Evolutionary conservation across 2,888 invertebrate genomes (phyloP).

Genomic region (Pilophorus perplexus): DNA sequence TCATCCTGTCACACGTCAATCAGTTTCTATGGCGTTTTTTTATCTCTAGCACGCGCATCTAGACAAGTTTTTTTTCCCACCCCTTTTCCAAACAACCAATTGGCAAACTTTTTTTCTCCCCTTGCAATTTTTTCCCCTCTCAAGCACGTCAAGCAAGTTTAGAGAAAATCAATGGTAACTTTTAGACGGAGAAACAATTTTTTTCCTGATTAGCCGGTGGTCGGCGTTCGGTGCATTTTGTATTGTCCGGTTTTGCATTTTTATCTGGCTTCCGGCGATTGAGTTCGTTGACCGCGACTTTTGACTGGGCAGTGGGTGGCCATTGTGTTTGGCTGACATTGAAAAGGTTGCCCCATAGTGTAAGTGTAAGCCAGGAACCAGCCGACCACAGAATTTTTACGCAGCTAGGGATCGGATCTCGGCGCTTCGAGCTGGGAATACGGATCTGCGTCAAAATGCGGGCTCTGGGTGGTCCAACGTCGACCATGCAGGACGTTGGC

Average conservation of each 20-base stretch:
- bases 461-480: too few relatives aligned
- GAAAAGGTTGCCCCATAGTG: too few relatives aligned
- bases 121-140: background rate
- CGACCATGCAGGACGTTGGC: too few relatives aligned
- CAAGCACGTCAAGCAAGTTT: conserved; percentile 3
- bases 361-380: too few relatives aligned
- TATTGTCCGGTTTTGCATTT: background rate
- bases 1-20: background rate
- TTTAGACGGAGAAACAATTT: conserved; percentile 9
- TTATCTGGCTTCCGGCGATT: too few relatives aligned
- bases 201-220: conserved; percentile 26
- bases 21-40: conserved; percentile 8
- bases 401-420: too few relatives aligned
- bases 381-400: too few relatives aligned
- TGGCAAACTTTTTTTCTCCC: conserved; percentile 8
- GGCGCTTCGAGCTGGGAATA: too few relatives aligned
- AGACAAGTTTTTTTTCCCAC: conserved; percentile 16
- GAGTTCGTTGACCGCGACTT: too few relatives aligned
- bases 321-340: too few relatives aligned
- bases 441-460: too few relatives aligned
- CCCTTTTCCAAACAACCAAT: background rate
- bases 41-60: conserved; percentile 7
- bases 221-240: background rate
- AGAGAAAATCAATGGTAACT: conserved; percentile 2
- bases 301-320: too few relatives aligned